Evolutionary conservation across 2,113 vertebrate genomes (phyloP), one percentile per base, ranked within the genome.

Genomic region (Sorex araneus): DNA sequence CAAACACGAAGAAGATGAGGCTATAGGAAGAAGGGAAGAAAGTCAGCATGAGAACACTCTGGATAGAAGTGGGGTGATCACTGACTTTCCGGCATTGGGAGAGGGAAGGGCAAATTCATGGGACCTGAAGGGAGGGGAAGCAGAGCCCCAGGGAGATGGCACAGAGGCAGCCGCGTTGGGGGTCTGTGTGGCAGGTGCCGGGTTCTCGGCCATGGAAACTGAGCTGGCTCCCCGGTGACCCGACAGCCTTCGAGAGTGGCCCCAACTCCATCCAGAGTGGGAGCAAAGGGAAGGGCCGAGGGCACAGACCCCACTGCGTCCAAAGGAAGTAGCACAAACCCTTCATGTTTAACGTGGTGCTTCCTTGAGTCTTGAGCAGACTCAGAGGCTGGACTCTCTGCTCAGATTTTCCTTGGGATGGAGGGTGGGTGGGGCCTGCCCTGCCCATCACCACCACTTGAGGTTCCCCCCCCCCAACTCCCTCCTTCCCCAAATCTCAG

Each of bases 291-390:
- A 45, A 50, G 32, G 1, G 23, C 76, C 16, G 25, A 30, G 84
- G 82, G 67, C 81, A 66, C 19, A 40, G 64, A 47, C 74, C 25
- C 77, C 36, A 18, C 57, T 1, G 0, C 6, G 30, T 66, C 87
- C 63, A 70, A 45, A 73, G 80, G 50, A 57, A 81, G 77, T 54
- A 36, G 75, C 50, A 69, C 60, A 11, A 18, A 32, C 78, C 92
- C 74, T 75, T 50, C 64, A 80, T 75, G 50, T 50, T 90, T 18
- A 30, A 13, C 57, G n/a, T 81, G 21, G 40, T 0, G 0, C 45
- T 86, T 92, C 63, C 83, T 75, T 73, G n/a, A n/a, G n/a, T 76
- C 70, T 25, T 5, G 28, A n/a, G 75, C 32, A 40, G 83, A 30
- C 18, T 47, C 54, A 40, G 82, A 86, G 50, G 34, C 43, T 77